Evolutionary conservation across 1,140 invertebrate species (phyloP), one percentile per base, ranked within the genome.

Genomic region (Philopotamus ludificatus): DNA sequence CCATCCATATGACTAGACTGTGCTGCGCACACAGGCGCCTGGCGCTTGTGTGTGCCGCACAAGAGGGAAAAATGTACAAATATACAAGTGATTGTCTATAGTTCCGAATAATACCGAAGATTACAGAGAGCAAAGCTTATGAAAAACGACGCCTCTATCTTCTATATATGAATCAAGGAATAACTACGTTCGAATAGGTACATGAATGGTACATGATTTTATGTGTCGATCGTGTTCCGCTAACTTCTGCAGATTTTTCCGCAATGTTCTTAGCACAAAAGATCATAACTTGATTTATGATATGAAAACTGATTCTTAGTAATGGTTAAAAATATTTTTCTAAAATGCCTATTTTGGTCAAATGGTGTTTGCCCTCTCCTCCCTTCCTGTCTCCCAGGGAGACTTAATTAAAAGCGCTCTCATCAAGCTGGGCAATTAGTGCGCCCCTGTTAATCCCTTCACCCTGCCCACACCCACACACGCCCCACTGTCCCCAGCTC

Each of bases 371-470:
- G 10, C 4, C 4, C 20, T 54, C 8, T 3, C 2, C 28, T 54
- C 51, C 15, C 15, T 15, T 3, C n/a, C 51, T 12, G 51, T 25
- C 44, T 47, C 42, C 12, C 8, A 60, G 57, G 57, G 57, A 23
- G 57, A 60, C 21, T 60, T 60, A 60, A 60, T 60, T 60, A 60
- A 60, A 60, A 60, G 57, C 41, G 16, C 57, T 60, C 41, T 47
- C 41, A 45, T 45, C 51, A 45, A 45, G 2, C 39, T 4, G 42
- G 57, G 34, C 57, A 60, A 60, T 60, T 60, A 60, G 57, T 23
- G 57, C 10, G 21, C 39, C 41, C 2, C 16, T 60, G 41, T 60
- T 45, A 60, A 60, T 45, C 42, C 42, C 22, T 23, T 45, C 55
- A 21, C 41, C 34, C 15, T 7, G 44, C 15, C 44, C 44, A 9